Evolutionary conservation across 1,140 invertebrate genomes (phyloP), one percentile per base, ranked within the genome.

Genomic region (Megathymus violae): DNA sequence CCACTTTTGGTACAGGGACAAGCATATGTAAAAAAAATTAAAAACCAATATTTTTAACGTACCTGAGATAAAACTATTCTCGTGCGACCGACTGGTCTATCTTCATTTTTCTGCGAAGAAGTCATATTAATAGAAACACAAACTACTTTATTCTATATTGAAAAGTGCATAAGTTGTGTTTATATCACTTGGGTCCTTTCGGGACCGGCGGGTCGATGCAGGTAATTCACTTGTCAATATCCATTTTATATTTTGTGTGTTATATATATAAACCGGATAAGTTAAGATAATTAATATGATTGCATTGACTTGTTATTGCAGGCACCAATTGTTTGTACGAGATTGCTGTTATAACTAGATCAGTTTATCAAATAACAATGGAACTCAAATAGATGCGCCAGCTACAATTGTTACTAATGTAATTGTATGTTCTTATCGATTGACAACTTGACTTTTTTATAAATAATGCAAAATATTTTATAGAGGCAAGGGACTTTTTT

Each of bases 1-100:
- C n/a, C n/a, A n/a, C n/a, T n/a, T n/a, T n/a, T n/a, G n/a, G n/a
- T n/a, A n/a, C n/a, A n/a, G n/a, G n/a, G n/a, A n/a, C n/a, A n/a
- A n/a, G n/a, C n/a, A n/a, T n/a, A n/a, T n/a, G n/a, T n/a, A n/a
- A n/a, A n/a, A n/a, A n/a, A n/a, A n/a, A n/a, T n/a, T n/a, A n/a
- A n/a, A n/a, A n/a, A n/a, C n/a, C n/a, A n/a, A n/a, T n/a, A n/a
- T n/a, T n/a, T n/a, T n/a, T n/a, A 5, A 44, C 60, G 31, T 62
- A 62, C 60, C 60, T 62, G 60, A 16, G 60, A 62, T 51, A 62
- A 44, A 5, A 62, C 27, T n/a, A 51, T 9, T 27, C 60, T 40
- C 10, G 25, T 34, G 9, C 60, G 36, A 36, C 60, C 51, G 19
- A 48, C 31, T 4, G 47, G 22, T 34, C 34, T 16, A 7, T 38